A percentile compares a stretch with the other conserved stretches of the same genome.
Evolutionary conservation across 2,797 vertebrate species (phyloP).

Genomic region (Caiman crocodilus): DNA sequence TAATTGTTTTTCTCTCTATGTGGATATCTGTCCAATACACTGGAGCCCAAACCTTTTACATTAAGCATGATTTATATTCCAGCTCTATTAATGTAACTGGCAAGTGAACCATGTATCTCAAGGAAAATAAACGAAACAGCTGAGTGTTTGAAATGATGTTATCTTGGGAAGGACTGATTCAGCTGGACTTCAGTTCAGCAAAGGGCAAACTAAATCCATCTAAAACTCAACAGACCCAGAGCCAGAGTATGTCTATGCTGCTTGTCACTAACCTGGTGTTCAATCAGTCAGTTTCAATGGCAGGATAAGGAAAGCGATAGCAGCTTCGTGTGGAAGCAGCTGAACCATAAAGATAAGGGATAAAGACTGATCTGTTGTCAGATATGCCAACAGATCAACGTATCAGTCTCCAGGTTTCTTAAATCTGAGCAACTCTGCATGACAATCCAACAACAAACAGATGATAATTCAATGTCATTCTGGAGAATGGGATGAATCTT

Average conservation of each 20-base stretch:
- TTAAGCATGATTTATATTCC: conserved; percentile 46
- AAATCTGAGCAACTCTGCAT: background rate
- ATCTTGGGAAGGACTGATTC: conserved; percentile 32
- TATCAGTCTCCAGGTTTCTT: background rate
- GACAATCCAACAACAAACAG: background rate
- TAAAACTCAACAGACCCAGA: background rate
- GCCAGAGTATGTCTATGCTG: rapidly evolving
- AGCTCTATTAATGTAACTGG: conserved; percentile 46
- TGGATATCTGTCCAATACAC: conserved; percentile 52
- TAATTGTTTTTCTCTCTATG: conserved; percentile 65
- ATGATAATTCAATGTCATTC: rapidly evolving
- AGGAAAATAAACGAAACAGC: conserved; percentile 35
- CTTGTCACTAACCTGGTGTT: background rate
- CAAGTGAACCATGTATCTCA: conserved; percentile 37
- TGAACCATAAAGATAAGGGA: background rate
- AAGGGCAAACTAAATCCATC: conserved; percentile 36
- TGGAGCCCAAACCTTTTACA: conserved; percentile 61
- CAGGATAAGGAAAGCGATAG: rapidly evolving
- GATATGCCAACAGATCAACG: background rate
- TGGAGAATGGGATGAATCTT: background rate
- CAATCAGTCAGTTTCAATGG: background rate
- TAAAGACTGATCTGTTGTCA: background rate
- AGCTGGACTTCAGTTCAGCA: background rate
- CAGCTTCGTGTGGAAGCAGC: background rate
- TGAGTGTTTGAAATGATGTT: conserved; percentile 31